These are phyloP conservation scores for Mythimna vitellina DNA, from an alignment of 2,888 invertebrate species.

Conservation along the genomic window DNA sequence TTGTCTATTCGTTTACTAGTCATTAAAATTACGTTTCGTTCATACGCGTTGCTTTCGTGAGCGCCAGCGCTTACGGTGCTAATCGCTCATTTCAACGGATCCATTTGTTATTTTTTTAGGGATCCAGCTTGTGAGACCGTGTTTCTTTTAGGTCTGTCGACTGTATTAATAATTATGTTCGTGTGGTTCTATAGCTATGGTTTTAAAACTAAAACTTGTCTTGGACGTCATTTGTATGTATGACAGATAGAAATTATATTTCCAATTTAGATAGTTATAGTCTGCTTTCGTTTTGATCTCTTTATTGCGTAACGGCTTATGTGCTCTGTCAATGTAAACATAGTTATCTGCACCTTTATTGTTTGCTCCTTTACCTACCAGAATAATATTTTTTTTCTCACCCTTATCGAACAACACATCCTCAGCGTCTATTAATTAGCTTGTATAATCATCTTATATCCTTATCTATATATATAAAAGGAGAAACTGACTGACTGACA, in stretches of 20 bases:
- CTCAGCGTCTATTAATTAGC: neutral
- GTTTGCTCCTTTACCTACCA: neutral
- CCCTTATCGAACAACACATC: neutral
- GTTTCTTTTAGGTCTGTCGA: conserved; percentile 16
- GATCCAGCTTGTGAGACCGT: conserved; percentile 34
- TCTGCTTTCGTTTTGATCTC: neutral
- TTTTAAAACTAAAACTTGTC: conserved; percentile 12
- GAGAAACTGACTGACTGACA: too few relatives aligned
- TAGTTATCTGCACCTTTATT: neutral
- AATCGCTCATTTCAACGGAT: conserved; percentile 77
- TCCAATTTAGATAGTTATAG: too few relatives aligned
- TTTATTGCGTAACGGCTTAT: neutral
- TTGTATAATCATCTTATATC: neutral
- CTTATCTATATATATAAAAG: neutral
- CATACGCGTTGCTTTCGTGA: conserved; percentile 74
- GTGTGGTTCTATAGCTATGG: conserved; percentile 18
- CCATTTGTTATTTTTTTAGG: conserved; percentile 74
- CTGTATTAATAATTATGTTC: conserved; percentile 29
- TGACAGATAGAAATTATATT: neutral
- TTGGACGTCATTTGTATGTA: conserved; percentile 9
- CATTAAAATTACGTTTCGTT: conserved; percentile 79
- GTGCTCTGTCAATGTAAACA: neutral
- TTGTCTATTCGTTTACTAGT: conserved; percentile 73
- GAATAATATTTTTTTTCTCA: neutral
- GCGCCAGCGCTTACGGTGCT: conserved; percentile 73